phyloP scores from a whole-genome alignment of 2,888 invertebrate genomes.

The Esperia sulphurella region DNA sequence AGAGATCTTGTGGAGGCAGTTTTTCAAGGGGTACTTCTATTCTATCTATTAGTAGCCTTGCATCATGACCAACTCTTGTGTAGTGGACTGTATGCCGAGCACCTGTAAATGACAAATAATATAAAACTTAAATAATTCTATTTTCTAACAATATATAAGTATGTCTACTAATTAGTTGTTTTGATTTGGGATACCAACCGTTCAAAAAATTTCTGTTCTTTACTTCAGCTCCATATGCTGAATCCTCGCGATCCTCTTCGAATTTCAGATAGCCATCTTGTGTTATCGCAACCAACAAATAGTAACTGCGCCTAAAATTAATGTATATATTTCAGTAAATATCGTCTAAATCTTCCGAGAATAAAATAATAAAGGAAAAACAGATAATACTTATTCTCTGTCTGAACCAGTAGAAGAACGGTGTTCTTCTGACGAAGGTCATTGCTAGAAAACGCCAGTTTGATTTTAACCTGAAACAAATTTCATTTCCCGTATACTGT shows the following conservation, averaged over 20 bases:
- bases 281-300: constrained; percentile 89
- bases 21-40: constrained; percentile 85
- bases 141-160: not conserved
- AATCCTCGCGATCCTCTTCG: constrained; percentile 90
- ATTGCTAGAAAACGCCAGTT: constrained; percentile 91
- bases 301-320: constrained; percentile 86
- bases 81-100: constrained; percentile 87
- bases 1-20: constrained; percentile 83
- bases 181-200: constrained; percentile 70
- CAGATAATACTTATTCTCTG: constrained; percentile 85
- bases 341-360: not conserved
- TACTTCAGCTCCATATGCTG: constrained; percentile 85
- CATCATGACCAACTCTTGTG: constrained; percentile 84
- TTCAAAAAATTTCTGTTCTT: constrained; percentile 90
- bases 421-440: constrained; percentile 88
- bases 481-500: not conserved
- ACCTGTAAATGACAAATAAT: constrained; percentile 54
- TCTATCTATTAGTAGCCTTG: constrained; percentile 86
- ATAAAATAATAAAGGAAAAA: not conserved
- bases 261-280: constrained; percentile 90
- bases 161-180: not conserved
- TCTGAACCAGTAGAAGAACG: constrained; percentile 88
- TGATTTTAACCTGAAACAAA: constrained; percentile 84
- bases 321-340: not conserved
- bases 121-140: not conserved